Evolutionary conservation across 1,140 invertebrate species (phyloP).

Genomic region (Procambarus clarkii): DNA sequence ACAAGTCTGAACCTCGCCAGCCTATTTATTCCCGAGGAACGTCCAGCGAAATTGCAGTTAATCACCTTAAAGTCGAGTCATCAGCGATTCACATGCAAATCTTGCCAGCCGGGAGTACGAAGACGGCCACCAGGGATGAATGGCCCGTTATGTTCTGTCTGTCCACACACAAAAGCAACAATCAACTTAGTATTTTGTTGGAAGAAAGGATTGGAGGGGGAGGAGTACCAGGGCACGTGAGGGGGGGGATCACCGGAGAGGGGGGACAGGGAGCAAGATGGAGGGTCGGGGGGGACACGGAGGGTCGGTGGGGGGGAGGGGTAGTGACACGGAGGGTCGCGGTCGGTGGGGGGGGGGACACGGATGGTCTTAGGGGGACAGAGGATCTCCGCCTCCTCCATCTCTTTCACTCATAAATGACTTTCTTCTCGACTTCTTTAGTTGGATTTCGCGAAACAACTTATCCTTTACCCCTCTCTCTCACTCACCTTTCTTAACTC

Average conservation of each 20-base stretch:
- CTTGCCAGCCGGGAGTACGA: not conserved
- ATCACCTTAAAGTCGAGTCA: conserved; percentile 47
- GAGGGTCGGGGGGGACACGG: not conserved
- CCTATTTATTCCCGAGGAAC: conserved; percentile 40
- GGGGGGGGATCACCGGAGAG: not conserved
- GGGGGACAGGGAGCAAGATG: not conserved
- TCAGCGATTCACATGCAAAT: conserved; percentile 43
- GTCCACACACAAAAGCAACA: conserved; percentile 27
- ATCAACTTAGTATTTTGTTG: not conserved
- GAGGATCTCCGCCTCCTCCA: too few species aligned
- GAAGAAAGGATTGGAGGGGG: not conserved
- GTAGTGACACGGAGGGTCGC: too few species aligned
- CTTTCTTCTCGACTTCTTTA: too few species aligned
- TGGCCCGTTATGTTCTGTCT: conserved; percentile 21
- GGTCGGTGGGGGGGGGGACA: too few species aligned
- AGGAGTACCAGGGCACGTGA: too few species aligned
- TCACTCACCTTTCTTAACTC: conserved; percentile 28
- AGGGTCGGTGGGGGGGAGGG: not conserved
- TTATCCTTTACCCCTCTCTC: conserved; percentile 34
- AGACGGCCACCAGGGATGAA: conserved; percentile 19
- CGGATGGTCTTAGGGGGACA: too few species aligned
- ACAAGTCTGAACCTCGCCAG: not conserved
- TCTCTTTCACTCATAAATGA: too few species aligned
- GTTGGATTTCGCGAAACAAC: too few species aligned
- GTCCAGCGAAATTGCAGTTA: conserved; percentile 48